Evolutionary conservation across 1,140 invertebrate species (phyloP), one percentile per base, ranked within the genome.

Genomic region (Melitaea cinxia): DNA sequence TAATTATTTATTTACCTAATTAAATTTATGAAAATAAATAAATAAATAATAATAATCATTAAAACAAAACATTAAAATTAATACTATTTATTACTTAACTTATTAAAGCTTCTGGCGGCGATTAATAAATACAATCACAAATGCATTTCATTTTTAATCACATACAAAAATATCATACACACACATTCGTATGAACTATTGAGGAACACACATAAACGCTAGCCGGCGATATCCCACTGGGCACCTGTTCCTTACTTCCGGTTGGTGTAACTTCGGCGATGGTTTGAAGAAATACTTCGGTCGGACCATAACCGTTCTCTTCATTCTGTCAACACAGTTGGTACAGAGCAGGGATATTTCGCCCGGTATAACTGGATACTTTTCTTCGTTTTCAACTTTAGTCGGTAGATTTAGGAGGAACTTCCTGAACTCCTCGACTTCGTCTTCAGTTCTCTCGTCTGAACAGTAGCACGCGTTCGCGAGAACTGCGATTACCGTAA

Each of bases 261-360:
- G 12, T 12, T 23, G 2, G 9, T 19, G 1, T 7, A 47, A 23
- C 14, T 9, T 47, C 19, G 14, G n/a, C 0, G 9, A 6, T 0
- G 23, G 1, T 12, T 23, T 47, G 3, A 14, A 2, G 1, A 21
- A 2, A 0, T 5, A 1, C 10, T 69, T 23, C n/a, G 54, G 6
- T 17, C 15, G 37, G 12, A 0, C 37, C 10, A 33, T 9, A 7
- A 61, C 35, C 28, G 62, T 75, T 4, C 75, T 54, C 47, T 80
- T 82, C 52, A 65, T 73, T 23, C 79, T 77, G 3, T 65, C 70
- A 12, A 70, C 4, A 35, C 83, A 86, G 21, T 80, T 72, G 1
- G 55, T 49, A 35, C 77, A 85, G 1, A 74, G 39, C 0, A 75
- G 77, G 0, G 70, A 78, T 1, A 83, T 26, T 19, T 78, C 59